These are phyloP conservation scores for Lithobius niger DNA, from an alignment of 1,140 invertebrate genomes.

Conservation along the genomic window DNA sequence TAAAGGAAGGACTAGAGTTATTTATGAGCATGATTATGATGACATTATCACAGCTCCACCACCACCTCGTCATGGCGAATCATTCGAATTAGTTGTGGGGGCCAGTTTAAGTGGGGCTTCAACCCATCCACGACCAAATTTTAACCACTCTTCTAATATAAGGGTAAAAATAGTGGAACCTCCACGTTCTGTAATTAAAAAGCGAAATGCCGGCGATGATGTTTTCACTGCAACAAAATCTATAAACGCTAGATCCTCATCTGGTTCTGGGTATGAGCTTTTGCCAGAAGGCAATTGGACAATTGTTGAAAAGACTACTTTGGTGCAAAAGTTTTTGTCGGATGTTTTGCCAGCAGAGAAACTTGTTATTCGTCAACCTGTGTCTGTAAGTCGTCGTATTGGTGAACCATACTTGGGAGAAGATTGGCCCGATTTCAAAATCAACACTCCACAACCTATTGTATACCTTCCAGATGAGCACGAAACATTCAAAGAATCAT, in stretches of 20 bases:
- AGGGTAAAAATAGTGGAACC: neutral
- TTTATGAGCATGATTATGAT: constrained; percentile 2
- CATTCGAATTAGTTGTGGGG: neutral
- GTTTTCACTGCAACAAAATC: neutral
- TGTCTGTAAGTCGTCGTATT: neutral
- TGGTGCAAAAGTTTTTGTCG: neutral
- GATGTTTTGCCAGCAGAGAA: neutral
- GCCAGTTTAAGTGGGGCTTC: neutral
- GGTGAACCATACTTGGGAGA: neutral
- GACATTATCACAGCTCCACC: constrained; percentile 11
- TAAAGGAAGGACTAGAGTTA: neutral
- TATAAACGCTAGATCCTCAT: neutral
- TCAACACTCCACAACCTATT: neutral
- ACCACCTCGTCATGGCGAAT: neutral
- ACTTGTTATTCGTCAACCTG: neutral
- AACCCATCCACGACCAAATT: neutral
- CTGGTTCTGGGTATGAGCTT: neutral
- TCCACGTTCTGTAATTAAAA: neutral
- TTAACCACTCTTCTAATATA: neutral
- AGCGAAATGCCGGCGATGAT: neutral
- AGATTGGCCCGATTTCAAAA: neutral
- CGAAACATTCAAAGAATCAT: neutral
- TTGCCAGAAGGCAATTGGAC: neutral
- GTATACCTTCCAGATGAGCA: neutral
- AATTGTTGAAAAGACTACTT: neutral